Evolutionary conservation across 2,888 invertebrate species (phyloP), one percentile per base, ranked within the genome.

Genomic region (Rhingia rostrata): DNA sequence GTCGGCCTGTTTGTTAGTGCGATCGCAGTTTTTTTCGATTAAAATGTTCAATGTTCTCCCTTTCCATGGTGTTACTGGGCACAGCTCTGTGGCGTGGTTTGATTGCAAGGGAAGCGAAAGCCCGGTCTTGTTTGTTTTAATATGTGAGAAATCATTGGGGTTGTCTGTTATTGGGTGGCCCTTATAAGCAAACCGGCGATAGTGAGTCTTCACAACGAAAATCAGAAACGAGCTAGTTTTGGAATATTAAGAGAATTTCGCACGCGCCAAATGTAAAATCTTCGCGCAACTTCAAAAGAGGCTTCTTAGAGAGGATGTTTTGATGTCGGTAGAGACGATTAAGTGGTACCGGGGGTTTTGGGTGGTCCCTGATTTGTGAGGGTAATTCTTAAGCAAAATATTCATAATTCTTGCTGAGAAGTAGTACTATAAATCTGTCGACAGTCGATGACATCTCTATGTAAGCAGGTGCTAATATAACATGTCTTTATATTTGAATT

Each of bases 151-250:
- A 66, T 30, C 56, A 56, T 60, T 74, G 61, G 54, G 58, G 61
- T 63, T 74, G 66, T 45, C 47, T 72, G 37, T n/a, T 61, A 63
- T 56, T 78, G 73, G 78, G 73, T 83, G 78, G 82, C 56, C 77
- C 58, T 41, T 39, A 45, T 45, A 33, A 39, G 43, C 37, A 49
- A 39, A 64, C 60, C 49, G 56, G 47, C 32, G 12, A 60, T 54
- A 41, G 43, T 22, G 39, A 53, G 3, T 2, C 22, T 56, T 63
- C 58, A 2, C 22, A 22, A 2, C 22, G 45, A 54, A 41, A 73
- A 74, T 81, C 74, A 54, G 43, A 74, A 75, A 51, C 45, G 30
- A 32, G 64, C 77, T 82, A 82, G 75, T 82, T 82, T 77, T 60
- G 60, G 60, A 69, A 58, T 47, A 60, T 75, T 74, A 30, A 9